Evolutionary conservation across 2,888 invertebrate genomes (phyloP).

Genomic region (Tupiocoris notatus): DNA sequence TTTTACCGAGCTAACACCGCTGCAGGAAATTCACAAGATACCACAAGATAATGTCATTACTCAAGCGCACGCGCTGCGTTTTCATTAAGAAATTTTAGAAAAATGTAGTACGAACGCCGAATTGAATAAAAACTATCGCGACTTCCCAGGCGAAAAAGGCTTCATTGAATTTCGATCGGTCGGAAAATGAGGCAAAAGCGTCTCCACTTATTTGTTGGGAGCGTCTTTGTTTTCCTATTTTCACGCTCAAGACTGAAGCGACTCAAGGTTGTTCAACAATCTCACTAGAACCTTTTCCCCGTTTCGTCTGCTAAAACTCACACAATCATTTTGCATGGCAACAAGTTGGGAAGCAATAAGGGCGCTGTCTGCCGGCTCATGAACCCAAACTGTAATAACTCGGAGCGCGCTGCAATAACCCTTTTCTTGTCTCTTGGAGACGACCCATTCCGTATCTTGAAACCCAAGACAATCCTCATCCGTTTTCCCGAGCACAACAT

Average conservation of each 20-base stretch:
- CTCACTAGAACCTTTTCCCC: constrained; percentile 3
- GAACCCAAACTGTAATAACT: constrained; percentile 42
- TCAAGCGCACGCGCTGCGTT: no score
- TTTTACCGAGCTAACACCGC: no score
- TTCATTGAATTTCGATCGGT: no score
- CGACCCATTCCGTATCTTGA: not conserved
- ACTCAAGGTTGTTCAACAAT: constrained; percentile 28
- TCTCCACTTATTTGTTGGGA: no score
- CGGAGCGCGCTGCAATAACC: constrained; percentile 34
- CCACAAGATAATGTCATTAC: no score
- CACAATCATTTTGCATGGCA: constrained; percentile 40
- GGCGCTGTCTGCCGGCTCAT: constrained; percentile 40
- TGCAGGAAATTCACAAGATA: no score
- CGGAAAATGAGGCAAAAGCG: no score
- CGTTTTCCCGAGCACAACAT: not conserved
- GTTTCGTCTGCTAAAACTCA: constrained; percentile 8
- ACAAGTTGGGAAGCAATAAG: constrained; percentile 43
- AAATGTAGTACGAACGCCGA: no score
- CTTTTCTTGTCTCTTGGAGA: constrained; percentile 31
- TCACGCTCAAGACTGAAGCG: not conserved
- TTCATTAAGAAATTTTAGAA: no score
- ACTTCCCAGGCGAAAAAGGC: no score
- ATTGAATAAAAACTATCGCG: no score
- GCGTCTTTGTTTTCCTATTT: constrained; percentile 15
- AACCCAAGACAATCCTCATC: constrained; percentile 1